These are phyloP conservation scores for Poeciliopsis retropinna DNA, from an alignment of 2,113 vertebrate species.

Conservation along the genomic window DNA sequence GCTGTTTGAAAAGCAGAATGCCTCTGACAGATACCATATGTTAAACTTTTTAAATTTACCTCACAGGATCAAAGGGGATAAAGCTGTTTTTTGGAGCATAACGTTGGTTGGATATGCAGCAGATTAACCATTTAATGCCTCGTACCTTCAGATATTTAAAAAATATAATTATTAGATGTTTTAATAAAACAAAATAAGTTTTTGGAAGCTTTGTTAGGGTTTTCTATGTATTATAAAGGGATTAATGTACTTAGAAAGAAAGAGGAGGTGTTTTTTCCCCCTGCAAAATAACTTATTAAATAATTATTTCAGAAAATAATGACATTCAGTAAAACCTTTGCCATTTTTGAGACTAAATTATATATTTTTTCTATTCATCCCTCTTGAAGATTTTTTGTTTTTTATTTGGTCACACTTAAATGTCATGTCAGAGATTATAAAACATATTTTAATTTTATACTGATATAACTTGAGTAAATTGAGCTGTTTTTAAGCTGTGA, in stretches of 20 bases:
- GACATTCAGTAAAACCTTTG: neutral
- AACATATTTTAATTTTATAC: no score
- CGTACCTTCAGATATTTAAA: neutral
- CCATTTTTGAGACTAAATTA: neutral
- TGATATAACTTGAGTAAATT: no score
- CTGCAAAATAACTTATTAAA: no score
- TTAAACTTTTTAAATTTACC: conserved; percentile 25
- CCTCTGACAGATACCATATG: conserved; percentile 47
- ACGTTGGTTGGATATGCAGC: conserved; percentile 13
- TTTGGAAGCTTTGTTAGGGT: neutral
- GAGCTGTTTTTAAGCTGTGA: no score
- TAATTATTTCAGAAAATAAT: neutral
- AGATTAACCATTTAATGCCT: conserved; percentile 3
- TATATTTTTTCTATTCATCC: neutral
- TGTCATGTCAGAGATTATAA: no score
- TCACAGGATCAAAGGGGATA: conserved; percentile 43
- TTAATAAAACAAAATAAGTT: neutral
- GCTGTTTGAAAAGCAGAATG: conserved; percentile 17
- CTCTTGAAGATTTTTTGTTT: no score
- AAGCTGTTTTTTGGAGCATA: neutral
- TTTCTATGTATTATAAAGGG: no score
- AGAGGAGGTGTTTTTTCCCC: no score
- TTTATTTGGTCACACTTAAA: no score
- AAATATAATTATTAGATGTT: neutral
- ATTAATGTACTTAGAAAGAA: no score